phyloP scores from a whole-genome alignment of 2,797 vertebrate species.

The Halcyon leucocephala region DNA sequence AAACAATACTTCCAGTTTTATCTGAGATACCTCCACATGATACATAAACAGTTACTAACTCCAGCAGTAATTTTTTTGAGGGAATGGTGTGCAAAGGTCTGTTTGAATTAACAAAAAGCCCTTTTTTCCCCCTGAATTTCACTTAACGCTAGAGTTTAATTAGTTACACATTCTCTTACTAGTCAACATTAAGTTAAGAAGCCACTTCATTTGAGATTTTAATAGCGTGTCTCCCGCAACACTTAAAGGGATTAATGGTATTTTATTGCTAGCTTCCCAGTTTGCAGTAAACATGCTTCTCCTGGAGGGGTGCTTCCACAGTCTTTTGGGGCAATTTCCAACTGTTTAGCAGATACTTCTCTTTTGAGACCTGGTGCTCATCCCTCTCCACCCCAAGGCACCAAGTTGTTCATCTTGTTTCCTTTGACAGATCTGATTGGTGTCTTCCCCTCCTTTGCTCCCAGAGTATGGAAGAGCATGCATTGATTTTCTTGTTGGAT shows the following conservation, averaged over 20 bases:
- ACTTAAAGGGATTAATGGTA: background rate
- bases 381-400: background rate
- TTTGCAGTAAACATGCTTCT: background rate
- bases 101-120: background rate
- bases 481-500: background rate
- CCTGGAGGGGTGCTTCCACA: background rate
- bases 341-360: background rate
- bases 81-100: background rate
- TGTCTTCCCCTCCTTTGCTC: background rate
- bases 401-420: background rate
- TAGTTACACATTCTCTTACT: background rate
- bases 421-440: background rate
- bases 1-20: background rate
- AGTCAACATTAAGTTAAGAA: background rate
- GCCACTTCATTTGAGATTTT: background rate
- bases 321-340: background rate
- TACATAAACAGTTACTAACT: background rate
- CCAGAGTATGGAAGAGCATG: accelerated
- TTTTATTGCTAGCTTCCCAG: background rate
- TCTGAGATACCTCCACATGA: background rate
- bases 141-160: background rate
- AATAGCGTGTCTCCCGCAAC: background rate
- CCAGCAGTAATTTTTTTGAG: background rate
- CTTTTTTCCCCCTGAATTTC: background rate
- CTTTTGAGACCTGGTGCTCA: background rate